Conservation (phyloP, 2,888 invertebrate species). For the Archaeoteleia sp. region DNA sequence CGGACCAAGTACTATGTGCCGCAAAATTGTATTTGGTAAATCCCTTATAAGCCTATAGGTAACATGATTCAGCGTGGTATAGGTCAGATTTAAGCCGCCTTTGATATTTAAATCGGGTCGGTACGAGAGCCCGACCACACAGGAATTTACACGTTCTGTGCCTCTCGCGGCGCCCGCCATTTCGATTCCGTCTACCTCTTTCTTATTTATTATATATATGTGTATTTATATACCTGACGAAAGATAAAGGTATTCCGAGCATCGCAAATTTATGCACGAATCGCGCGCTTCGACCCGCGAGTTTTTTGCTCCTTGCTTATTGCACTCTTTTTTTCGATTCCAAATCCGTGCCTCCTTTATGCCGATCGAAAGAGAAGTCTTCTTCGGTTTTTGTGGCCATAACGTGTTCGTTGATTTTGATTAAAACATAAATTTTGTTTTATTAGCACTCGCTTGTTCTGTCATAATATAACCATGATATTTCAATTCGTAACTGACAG, state of each 20-base stretch:
- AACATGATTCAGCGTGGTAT: conserved; percentile 75
- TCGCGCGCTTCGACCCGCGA: conserved; percentile 36
- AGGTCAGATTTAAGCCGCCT: conserved; percentile 75
- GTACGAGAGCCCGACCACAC: conserved; percentile 69
- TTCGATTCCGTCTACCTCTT: conserved; percentile 48
- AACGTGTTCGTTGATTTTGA: conserved; percentile 18
- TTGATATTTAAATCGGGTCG: conserved; percentile 74
- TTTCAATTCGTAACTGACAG: conserved; percentile 23
- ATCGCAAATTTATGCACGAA: conserved; percentile 62
- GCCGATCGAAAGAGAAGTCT: conserved; percentile 11
- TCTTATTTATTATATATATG: conserved; percentile 41
- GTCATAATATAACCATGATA: conserved; percentile 39
- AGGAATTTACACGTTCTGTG: conserved; percentile 72
- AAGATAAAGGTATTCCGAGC: conserved; percentile 61
- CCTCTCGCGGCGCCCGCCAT: conserved; percentile 59
- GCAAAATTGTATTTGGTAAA: conserved; percentile 60
- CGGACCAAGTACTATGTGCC: conserved; percentile 55
- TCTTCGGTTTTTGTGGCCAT: conserved; percentile 17
- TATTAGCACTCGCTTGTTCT: conserved; percentile 21
- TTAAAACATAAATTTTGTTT: conserved; percentile 45
- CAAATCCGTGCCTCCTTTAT: conserved; percentile 9
- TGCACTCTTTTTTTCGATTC: conserved; percentile 13
- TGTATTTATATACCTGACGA: conserved; percentile 46
- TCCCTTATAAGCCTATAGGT: conserved; percentile 66
- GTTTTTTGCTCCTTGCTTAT: conserved; percentile 27